Conservation (phyloP, 2,888 invertebrate genomes). For the Lycocerus yunnanus region DNA sequence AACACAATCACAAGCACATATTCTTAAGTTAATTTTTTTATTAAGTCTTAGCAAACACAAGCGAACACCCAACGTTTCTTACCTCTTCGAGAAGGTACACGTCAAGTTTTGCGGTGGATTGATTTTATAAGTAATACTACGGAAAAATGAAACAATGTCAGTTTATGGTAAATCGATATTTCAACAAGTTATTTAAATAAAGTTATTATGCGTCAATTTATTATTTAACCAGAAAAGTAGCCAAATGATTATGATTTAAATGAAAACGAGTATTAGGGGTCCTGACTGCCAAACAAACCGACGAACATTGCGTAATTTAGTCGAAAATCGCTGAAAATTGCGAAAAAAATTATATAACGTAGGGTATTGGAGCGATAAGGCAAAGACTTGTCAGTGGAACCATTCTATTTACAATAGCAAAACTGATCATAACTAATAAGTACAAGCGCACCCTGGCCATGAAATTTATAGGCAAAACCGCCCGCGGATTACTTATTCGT, state of each 20-base stretch:
- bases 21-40: not conserved
- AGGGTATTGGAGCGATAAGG: no score
- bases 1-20: not conserved
- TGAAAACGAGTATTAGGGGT: not conserved
- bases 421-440: no score
- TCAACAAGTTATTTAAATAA: not conserved
- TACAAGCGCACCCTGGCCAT: no score
- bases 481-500: no score
- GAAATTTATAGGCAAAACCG: no score
- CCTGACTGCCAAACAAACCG: not conserved
- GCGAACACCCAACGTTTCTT: not conserved
- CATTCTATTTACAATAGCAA: no score
- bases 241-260: not conserved
- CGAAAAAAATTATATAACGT: no score
- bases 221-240: not conserved
- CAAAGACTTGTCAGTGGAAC: no score
- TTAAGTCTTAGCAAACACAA: not conserved
- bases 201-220: not conserved
- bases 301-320: no score
- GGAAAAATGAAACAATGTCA: slow-evolving; percentile 14
- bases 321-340: not conserved
- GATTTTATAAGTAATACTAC: slow-evolving; percentile 25
- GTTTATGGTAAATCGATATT: slow-evolving; percentile 1
- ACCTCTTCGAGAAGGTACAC: not conserved
- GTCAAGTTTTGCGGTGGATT: not conserved